Percentiles rank a stretch among this genome's conserved stretches.
These are phyloP conservation scores for Euzophera pinguis DNA, from an alignment of 2,888 invertebrate genomes.

Conservation along the genomic window DNA sequence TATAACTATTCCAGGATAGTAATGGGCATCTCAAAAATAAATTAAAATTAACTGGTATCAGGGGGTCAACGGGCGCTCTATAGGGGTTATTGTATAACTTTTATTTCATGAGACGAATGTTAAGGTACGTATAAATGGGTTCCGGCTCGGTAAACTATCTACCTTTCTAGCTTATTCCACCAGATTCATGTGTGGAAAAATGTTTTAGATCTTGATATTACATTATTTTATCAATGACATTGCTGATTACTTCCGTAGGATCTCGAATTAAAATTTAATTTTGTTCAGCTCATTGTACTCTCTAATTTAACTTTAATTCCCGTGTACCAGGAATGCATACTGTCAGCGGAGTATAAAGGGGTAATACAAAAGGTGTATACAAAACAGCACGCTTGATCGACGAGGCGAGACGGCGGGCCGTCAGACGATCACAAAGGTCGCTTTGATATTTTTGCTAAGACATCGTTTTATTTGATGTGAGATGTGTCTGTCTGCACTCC, in stretches of 20 bases:
- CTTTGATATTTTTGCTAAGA: conserved; percentile 14
- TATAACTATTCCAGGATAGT: too few species aligned
- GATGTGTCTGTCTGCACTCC: conserved; percentile 2
- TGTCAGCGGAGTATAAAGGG: conserved; percentile 27
- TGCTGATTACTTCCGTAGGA: neutral
- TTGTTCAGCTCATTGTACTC: neutral
- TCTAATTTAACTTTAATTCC: conserved; percentile 4
- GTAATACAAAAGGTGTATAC: conserved; percentile 32
- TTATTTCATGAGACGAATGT: too few species aligned
- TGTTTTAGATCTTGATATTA: too few species aligned
- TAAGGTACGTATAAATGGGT: too few species aligned
- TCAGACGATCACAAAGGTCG: conserved; percentile 15
- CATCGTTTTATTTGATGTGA: conserved; percentile 3
- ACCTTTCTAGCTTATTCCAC: too few species aligned
- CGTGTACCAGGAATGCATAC: conserved; percentile 25
- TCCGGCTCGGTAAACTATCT: too few species aligned
- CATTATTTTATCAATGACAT: too few species aligned
- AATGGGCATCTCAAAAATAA: too few species aligned
- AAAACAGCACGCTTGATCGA: conserved; percentile 37
- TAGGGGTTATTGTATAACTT: too few species aligned
- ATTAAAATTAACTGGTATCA: too few species aligned
- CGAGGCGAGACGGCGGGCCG: conserved; percentile 30
- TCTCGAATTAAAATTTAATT: neutral
- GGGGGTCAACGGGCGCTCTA: too few species aligned
- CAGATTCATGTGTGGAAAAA: too few species aligned